Evolutionary conservation across 2,888 invertebrate species (phyloP), one percentile per base, ranked within the genome.

Genomic region (Laothoe populi): DNA sequence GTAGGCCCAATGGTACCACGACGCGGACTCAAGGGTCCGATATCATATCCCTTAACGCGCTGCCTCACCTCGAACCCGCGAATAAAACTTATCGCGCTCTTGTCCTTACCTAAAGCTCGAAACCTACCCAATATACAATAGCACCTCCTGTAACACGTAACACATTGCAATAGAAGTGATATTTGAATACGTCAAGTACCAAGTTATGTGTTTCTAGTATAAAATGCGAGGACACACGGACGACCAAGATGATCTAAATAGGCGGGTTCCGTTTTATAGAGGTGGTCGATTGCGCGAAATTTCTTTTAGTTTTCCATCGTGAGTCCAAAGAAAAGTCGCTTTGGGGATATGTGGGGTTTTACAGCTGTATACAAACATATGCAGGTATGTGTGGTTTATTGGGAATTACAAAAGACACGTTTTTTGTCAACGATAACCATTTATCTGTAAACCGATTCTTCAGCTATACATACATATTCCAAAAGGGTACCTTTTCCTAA

Each of bases 201-300:
- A 64, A 57, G 63, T 60, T 49, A 64, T 71, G 64, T 60, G 65
- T 75, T 70, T 78, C 66, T 35, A 44, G 61, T 64, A 65, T 69
- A 68, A 70, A 78, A 72, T 67, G 74, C 72, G 73, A 74, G 78
- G 78, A 78, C 73, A 72, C 73, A 73, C 72, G 77, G 70, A 81
- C 79, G 77, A 74, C 80, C 74, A 73, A 87, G 87, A 88, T 88
- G 88, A 88, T 88, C 88, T 88, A 86, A 88, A 89, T 87, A 78
- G 88, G 76, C 77, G 81, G 79, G 76, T 83, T 76, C 73, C 69
- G 78, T 85, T 88, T 88, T 88, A 88, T 83, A 82, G 73, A 73
- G 75, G 78, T 78, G 72, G 77, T 78, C 77, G 79, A 80, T 82
- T 80, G 73, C 70, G 77, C 69, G 71, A 78, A 77, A 78, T 82